phyloP scores from a whole-genome alignment of 2,797 vertebrate species.

The Numenius phaeopus region DNA sequence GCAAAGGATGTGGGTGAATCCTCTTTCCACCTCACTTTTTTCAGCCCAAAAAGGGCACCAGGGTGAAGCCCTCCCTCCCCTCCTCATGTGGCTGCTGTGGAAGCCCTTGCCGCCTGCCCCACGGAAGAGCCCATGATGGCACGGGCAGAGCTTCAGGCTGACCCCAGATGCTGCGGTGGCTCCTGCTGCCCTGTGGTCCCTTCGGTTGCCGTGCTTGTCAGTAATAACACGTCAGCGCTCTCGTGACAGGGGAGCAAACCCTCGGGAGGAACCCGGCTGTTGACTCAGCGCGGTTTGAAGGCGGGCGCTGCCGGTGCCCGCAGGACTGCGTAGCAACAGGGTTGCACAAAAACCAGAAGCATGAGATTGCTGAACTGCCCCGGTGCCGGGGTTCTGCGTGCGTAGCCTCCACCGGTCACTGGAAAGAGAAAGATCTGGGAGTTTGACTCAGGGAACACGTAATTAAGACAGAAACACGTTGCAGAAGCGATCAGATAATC shows the following conservation, averaged over 20 bases:
- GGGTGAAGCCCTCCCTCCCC: background rate
- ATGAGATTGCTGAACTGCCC: background rate
- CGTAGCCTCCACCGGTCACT: background rate
- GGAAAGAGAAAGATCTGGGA: background rate
- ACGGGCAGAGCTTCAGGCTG: background rate
- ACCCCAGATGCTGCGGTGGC: background rate
- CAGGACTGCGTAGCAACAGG: background rate
- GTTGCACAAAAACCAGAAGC: background rate
- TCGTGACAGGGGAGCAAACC: background rate
- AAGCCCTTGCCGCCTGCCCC: background rate
- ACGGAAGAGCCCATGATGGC: accelerated
- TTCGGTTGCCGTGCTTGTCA: background rate
- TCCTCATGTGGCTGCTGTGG: background rate
- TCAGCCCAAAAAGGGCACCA: background rate
- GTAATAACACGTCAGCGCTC: background rate
- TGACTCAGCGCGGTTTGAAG: background rate
- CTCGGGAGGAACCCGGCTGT: background rate
- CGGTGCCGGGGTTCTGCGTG: background rate
- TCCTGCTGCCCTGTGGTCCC: background rate
- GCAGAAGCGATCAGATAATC: background rate
- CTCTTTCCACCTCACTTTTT: background rate
- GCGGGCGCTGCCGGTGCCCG: background rate
- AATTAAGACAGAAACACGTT: background rate
- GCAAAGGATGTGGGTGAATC: background rate
- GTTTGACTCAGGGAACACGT: background rate